Percentiles rank a stretch among this genome's conserved stretches.
Evolutionary conservation across 2,888 invertebrate genomes (phyloP).

Genomic region (Caenorhabditis drosophilae): DNA sequence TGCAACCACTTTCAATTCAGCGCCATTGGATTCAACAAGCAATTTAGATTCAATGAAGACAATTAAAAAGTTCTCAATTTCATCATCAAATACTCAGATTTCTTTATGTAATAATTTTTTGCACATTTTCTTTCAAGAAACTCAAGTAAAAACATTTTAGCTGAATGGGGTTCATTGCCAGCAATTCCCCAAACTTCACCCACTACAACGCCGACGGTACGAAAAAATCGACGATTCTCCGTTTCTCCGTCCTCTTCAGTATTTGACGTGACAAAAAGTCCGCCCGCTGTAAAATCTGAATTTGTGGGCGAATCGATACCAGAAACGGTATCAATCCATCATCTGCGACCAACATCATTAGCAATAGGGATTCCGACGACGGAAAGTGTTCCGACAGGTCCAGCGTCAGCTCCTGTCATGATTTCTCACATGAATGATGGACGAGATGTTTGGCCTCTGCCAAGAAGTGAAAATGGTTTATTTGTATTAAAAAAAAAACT

Average conservation of each 20-base stretch:
- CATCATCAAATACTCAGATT: slow-evolving; percentile 4
- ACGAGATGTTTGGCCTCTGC: slow-evolving; percentile 14
- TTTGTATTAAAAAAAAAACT: too few species aligned
- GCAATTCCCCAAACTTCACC: slow-evolving; percentile 43
- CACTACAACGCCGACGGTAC: slow-evolving; percentile 24
- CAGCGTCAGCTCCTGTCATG: slow-evolving; percentile 41
- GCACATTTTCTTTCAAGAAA: too few species aligned
- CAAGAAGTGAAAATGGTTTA: not conserved
- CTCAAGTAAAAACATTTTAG: slow-evolving; percentile 17
- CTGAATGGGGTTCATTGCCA: slow-evolving; percentile 51
- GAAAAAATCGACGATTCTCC: slow-evolving; percentile 53
- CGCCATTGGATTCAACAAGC: slow-evolving; percentile 38
- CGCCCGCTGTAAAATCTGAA: not conserved
- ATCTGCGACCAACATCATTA: slow-evolving; percentile 28
- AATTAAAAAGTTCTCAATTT: slow-evolving; percentile 36
- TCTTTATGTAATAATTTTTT: slow-evolving; percentile 8
- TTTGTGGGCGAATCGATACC: slow-evolving; percentile 11
- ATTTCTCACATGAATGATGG: slow-evolving; percentile 5
- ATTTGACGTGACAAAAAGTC: slow-evolving; percentile 39
- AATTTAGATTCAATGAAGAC: slow-evolving; percentile 47
- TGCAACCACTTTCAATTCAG: slow-evolving; percentile 19
- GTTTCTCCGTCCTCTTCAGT: slow-evolving; percentile 55
- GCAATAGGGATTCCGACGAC: slow-evolving; percentile 39
- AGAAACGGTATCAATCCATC: slow-evolving; percentile 5
- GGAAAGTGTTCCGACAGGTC: slow-evolving; percentile 25